Evolutionary conservation across 2,797 vertebrate genomes (phyloP).

Genomic region (Sus cebifrons): DNA sequence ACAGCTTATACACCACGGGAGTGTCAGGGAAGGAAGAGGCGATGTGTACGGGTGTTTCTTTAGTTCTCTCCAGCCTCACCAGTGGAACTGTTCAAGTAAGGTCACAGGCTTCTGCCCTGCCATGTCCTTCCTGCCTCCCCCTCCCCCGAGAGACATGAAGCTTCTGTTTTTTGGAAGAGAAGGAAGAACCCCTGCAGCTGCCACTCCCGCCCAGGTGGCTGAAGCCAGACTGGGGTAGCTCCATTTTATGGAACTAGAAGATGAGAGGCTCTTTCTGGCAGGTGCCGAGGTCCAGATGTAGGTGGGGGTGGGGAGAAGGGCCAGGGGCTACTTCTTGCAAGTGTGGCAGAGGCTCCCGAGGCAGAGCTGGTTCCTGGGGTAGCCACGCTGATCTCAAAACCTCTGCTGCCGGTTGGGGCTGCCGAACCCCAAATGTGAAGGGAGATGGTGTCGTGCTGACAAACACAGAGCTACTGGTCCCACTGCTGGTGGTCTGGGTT

Average conservation of each 20-base stretch:
- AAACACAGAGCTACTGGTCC: conserved; percentile 76
- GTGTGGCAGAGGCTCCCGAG: conserved; percentile 90
- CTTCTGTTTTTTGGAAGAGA: not conserved
- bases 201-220: not conserved
- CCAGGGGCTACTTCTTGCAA: conserved; percentile 94
- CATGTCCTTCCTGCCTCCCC: not conserved
- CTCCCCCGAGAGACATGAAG: not conserved
- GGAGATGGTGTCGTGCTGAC: conserved; percentile 83
- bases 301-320: not conserved
- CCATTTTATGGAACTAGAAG: conserved; percentile 20
- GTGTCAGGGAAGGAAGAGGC: conserved; percentile 62
- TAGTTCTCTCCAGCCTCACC: conserved; percentile 88
- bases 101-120: conserved; percentile 77
- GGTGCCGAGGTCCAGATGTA: conserved; percentile 66
- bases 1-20: not conserved
- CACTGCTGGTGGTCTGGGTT: conserved; percentile 91
- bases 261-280: conserved; percentile 71
- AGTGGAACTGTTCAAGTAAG: conserved; percentile 88
- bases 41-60: conserved; percentile 88
- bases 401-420: conserved; percentile 70
- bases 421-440: conserved; percentile 91
- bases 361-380: conserved; percentile 85
- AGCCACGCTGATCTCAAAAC: conserved; percentile 82
- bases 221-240: conserved; percentile 41
- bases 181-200: not conserved